Evolutionary conservation across 2,113 vertebrate genomes (phyloP).

Genomic region (Urocynchramus pylzowi): DNA sequence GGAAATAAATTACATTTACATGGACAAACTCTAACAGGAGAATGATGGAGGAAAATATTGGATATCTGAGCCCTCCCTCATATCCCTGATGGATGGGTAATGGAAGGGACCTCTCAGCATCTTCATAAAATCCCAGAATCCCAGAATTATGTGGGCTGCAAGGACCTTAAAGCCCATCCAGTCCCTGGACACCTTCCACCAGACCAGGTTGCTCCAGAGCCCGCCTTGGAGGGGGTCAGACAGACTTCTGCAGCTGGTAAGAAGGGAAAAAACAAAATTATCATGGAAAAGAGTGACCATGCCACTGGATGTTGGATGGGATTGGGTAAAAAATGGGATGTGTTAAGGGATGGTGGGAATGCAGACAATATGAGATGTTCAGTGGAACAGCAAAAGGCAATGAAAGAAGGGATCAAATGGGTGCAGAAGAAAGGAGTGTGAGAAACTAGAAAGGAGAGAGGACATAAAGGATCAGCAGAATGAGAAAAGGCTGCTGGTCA

Average conservation of each 20-base stretch:
- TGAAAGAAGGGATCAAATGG: background rate
- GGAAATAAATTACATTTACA: background rate
- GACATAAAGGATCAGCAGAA: background rate
- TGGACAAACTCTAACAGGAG: background rate
- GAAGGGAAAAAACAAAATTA: background rate
- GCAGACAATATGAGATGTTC: background rate
- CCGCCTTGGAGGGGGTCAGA: background rate
- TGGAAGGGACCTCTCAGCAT: background rate
- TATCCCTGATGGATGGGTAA: background rate
- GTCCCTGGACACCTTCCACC: background rate
- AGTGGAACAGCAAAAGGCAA: rapidly evolving
- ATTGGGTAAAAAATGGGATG: background rate
- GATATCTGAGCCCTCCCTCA: background rate
- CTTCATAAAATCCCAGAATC: background rate
- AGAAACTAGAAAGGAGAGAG: background rate
- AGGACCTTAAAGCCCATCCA: background rate
- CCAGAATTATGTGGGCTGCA: background rate
- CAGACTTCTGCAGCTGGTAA: background rate
- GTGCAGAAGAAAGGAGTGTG: background rate
- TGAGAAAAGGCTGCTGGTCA: background rate
- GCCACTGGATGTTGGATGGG: background rate
- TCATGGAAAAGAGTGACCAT: background rate
- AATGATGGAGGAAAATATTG: background rate
- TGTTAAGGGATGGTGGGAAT: background rate
- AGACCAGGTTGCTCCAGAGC: background rate